Percentiles rank a stretch among this genome's conserved stretches.
Conservation (phyloP, 1,140 invertebrate species). For the Hydropsyche tenuis region DNA sequence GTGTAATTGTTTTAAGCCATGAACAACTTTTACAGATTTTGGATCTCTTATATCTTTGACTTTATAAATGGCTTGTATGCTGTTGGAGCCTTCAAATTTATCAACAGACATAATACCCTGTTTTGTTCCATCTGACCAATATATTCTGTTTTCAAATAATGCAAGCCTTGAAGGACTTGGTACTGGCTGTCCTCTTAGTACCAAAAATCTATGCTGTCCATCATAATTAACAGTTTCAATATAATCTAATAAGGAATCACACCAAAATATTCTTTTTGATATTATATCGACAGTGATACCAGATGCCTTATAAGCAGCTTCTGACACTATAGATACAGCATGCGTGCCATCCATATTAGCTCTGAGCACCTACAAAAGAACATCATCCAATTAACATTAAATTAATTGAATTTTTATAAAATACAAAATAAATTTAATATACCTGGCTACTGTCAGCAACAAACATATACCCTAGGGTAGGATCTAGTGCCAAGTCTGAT, state of each 20-base stretch:
- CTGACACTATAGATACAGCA: slow-evolving; percentile 81
- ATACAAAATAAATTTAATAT: slow-evolving; percentile 26
- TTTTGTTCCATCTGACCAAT: slow-evolving; percentile 95
- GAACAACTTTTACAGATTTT: slow-evolving; percentile 82
- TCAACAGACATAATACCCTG: slow-evolving; percentile 92
- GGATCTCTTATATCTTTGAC: slow-evolving; percentile 82
- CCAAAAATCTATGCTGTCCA: slow-evolving; percentile 79
- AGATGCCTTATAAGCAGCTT: slow-evolving; percentile 89
- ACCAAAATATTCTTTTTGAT: slow-evolving; percentile 92
- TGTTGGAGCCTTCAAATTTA: slow-evolving; percentile 81
- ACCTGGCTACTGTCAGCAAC: slow-evolving; percentile 90
- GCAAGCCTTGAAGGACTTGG: slow-evolving; percentile 86
- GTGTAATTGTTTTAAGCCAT: slow-evolving; percentile 76
- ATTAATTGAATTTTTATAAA: slow-evolving; percentile 26
- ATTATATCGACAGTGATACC: slow-evolving; percentile 88
- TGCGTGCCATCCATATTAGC: slow-evolving; percentile 93
- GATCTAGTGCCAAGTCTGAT: slow-evolving; percentile 90
- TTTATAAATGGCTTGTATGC: slow-evolving; percentile 81
- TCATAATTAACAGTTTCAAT: slow-evolving; percentile 98
- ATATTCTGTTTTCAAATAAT: slow-evolving; percentile 90
- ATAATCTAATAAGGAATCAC: slow-evolving; percentile 94
- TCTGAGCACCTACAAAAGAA: slow-evolving; percentile 68
- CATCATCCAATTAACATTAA: slow-evolving; percentile 1
- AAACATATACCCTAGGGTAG: slow-evolving; percentile 90
- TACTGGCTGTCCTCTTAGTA: slow-evolving; percentile 82